Evolutionary conservation across 2,888 invertebrate species (phyloP).

Genomic region (Coleophora deauratella): DNA sequence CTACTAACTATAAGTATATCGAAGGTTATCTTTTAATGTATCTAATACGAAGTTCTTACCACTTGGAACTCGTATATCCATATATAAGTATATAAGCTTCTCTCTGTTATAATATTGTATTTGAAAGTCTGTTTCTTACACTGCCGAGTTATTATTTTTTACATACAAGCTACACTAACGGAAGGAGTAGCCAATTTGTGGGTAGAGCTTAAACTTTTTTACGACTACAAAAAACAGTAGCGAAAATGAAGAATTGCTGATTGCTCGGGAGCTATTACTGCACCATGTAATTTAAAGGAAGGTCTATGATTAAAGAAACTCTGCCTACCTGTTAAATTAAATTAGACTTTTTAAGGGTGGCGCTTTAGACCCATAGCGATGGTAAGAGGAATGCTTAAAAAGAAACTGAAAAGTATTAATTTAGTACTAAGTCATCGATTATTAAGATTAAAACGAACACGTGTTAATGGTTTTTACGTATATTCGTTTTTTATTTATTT

Average conservation of each 20-base stretch:
- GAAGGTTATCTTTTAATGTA: no score
- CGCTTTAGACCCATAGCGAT: constrained; percentile 34
- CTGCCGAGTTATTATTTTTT: no score
- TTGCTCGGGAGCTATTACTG: constrained; percentile 65
- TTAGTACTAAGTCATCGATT: constrained; percentile 56
- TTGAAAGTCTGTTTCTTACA: no score
- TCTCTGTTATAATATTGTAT: no score
- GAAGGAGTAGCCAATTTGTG: constrained; percentile 32
- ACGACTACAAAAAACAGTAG: constrained; percentile 56
- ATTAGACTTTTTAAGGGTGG: constrained; percentile 70
- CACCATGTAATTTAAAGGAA: constrained; percentile 64
- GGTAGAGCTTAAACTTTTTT: constrained; percentile 41
- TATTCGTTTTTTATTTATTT: constrained; percentile 30
- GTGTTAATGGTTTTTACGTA: constrained; percentile 56
- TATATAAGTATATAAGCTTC: no score
- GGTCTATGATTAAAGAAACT: constrained; percentile 68
- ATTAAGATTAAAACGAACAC: constrained; percentile 51
- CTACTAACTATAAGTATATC: no score
- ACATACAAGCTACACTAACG: constrained; percentile 27
- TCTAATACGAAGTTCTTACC: no score
- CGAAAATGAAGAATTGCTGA: constrained; percentile 71
- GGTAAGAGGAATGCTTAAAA: constrained; percentile 39
- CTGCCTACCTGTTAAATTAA: constrained; percentile 74
- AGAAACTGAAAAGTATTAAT: constrained; percentile 50
- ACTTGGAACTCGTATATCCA: no score